These are phyloP conservation scores for Crematogaster levior DNA, from an alignment of 2,888 invertebrate species.

Conservation along the genomic window DNA sequence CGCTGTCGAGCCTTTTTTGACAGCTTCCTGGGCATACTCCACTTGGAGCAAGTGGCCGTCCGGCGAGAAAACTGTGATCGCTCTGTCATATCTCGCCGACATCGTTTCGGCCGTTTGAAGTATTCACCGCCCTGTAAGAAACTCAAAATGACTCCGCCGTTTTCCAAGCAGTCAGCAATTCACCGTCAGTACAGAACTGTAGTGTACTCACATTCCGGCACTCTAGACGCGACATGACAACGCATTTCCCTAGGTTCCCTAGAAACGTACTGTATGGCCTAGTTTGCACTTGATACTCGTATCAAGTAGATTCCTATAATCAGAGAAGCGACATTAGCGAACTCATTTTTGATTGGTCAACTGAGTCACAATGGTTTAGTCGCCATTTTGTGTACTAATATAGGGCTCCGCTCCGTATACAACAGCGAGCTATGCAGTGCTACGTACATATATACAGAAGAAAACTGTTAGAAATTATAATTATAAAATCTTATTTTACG, in stretches of 20 bases:
- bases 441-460: too few relatives aligned
- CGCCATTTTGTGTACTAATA: too few relatives aligned
- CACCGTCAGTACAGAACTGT: conserved; percentile 29
- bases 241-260: conserved; percentile 63
- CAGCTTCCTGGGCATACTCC: conserved; percentile 99
- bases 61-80: conserved; percentile 99
- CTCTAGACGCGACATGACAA: conserved; percentile 52
- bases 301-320: too few relatives aligned
- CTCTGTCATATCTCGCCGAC: conserved; percentile 98
- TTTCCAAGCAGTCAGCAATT: conserved; percentile 70
- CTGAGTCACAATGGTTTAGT: too few relatives aligned
- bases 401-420: too few relatives aligned
- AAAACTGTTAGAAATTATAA: too few relatives aligned
- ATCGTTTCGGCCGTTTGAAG: conserved; percentile 85
- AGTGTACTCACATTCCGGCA: too few relatives aligned
- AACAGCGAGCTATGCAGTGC: too few relatives aligned
- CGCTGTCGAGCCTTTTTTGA: conserved; percentile 99
- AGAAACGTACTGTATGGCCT: conserved; percentile 22
- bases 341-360: too few relatives aligned
- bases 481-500: too few relatives aligned
- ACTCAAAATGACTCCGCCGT: conserved; percentile 80
- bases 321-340: too few relatives aligned
- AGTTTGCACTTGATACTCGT: too few relatives aligned
- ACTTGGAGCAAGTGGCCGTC: conserved; percentile 99
- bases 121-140: conserved; percentile 30